Base-by-base conservation (phyloP, 2,113 vertebrate genomes). In the Scytalopus superciliaris region DNA sequence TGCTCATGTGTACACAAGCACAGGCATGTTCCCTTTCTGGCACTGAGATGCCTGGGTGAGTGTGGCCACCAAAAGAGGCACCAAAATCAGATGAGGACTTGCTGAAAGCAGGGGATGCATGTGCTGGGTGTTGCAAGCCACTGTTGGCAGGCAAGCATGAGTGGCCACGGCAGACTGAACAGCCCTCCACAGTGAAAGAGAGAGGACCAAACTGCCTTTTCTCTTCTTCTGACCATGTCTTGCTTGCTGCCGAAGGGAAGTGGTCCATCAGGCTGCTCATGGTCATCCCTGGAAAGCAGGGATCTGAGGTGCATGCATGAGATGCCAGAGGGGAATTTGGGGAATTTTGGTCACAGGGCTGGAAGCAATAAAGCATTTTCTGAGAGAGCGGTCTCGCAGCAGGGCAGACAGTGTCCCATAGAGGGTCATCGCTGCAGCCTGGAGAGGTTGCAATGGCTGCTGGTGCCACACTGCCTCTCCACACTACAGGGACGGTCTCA, bases 1-100 rank as follows among this genome's bases (percentile, higher is more conserved):
- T 40, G 49, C 47, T 49, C 2, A 0, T 56, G 39, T 40, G 37
- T 3, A 2, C 55, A n/a, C 28, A 31, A 1, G 3, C 47, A 62
- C 13, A 16, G 39, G 21, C 6, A 2, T 44, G n/a, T 55, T 63
- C 52, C 31, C 45, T 35, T 45, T 30, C 75, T 62, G 53, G 37
- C 57, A n/a, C 18, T 24, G 69, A 49, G 37, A 27, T 89, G 40
- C 50, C 53, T 7, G 40, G 19, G 27, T 21, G 28, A 81, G 14
- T 6, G 77, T 78, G 66, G 42, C 52, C 56, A 13, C 37, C 6
- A 4, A 83, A 69, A 68, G 37, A 76, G 50, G 27, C 30, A 37
- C 37, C n/a, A 37, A 57, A 56, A 89, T 37, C 67, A 75, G 73
- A 40, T 0, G 1, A 85, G 30, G 12, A 31, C 62, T 85, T 68